Conservation (phyloP, 1,140 invertebrate genomes). For the Lepidotrigona ventralis region DNA sequence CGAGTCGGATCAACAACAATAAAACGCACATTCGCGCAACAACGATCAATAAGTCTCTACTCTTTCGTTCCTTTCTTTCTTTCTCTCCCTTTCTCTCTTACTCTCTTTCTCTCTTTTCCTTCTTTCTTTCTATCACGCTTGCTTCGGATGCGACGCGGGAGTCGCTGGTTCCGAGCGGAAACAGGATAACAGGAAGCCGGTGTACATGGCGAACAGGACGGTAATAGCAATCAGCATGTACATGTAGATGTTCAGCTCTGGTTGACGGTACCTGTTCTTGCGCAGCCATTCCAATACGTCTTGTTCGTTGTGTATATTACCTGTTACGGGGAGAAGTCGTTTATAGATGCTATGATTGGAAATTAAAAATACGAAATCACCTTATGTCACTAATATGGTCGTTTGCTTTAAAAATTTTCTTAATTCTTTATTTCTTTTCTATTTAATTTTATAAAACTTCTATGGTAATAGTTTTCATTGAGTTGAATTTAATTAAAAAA, state of each 20-base stretch:
- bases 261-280: slow-evolving; percentile 95
- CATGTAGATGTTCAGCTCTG: slow-evolving; percentile 97
- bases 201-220: slow-evolving; percentile 93
- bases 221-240: slow-evolving; percentile 93
- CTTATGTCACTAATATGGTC: no score
- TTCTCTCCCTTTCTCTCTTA: not conserved
- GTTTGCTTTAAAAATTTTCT: no score
- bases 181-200: slow-evolving; percentile 93
- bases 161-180: slow-evolving; percentile 85
- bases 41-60: slow-evolving; percentile 48
- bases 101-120: slow-evolving; percentile 2
- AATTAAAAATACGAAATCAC: not conserved
- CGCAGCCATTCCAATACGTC: slow-evolving; percentile 96
- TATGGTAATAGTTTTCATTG: no score
- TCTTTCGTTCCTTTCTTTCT: slow-evolving; percentile 18
- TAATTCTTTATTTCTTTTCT: no score
- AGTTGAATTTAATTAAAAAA: no score
- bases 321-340: slow-evolving; percentile 76
- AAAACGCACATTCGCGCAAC: slow-evolving; percentile 42
- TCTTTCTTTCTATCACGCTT: slow-evolving; percentile 77
- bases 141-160: slow-evolving; percentile 83
- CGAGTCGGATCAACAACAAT: slow-evolving; percentile 43
- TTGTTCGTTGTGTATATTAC: slow-evolving; percentile 89
- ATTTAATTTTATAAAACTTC: no score
- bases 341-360: not conserved